Percentiles rank a stretch among this genome's conserved stretches.
Conservation (phyloP, 2,888 invertebrate genomes). For the Disparrhopalites patrizii region DNA sequence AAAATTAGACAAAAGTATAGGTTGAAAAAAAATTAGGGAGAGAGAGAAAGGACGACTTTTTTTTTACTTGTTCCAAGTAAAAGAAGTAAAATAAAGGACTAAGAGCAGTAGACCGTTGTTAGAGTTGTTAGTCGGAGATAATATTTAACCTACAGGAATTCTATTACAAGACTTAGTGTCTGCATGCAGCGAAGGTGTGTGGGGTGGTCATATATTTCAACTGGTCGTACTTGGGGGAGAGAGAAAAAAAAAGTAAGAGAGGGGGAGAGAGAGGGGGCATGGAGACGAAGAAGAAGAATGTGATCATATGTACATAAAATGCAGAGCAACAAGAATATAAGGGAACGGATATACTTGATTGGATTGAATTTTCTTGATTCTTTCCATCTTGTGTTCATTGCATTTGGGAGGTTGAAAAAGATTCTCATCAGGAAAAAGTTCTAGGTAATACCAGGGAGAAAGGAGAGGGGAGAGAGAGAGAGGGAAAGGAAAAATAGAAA, state of each 20-base stretch:
- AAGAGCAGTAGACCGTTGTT: too few relatives aligned
- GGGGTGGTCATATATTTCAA: too few relatives aligned
- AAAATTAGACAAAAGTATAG: too few relatives aligned
- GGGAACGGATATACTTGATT: constrained; percentile 22
- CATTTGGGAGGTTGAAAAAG: constrained; percentile 24
- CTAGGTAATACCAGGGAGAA: neutral
- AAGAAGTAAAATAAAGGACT: neutral
- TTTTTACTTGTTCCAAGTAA: neutral
- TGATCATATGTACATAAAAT: neutral
- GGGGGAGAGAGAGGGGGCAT: constrained; percentile 11
- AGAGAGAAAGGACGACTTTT: too few relatives aligned
- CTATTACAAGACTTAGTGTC: too few relatives aligned
- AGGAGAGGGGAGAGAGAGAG: neutral
- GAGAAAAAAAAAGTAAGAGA: constrained; percentile 24
- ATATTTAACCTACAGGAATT: too few relatives aligned
- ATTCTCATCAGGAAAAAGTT: constrained; percentile 17
- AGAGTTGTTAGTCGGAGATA: too few relatives aligned
- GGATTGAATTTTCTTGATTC: constrained; percentile 26
- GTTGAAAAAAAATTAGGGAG: too few relatives aligned
- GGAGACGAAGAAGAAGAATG: neutral
- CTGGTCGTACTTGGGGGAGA: constrained; percentile 28
- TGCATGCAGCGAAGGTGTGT: too few relatives aligned
- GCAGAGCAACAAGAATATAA: neutral
- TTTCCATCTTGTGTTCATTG: constrained; percentile 26
- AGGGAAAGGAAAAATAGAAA: constrained; percentile 5